Base-by-base conservation (phyloP, 2,113 vertebrate genomes). In the Hemiscyllium ocellatum region DNA sequence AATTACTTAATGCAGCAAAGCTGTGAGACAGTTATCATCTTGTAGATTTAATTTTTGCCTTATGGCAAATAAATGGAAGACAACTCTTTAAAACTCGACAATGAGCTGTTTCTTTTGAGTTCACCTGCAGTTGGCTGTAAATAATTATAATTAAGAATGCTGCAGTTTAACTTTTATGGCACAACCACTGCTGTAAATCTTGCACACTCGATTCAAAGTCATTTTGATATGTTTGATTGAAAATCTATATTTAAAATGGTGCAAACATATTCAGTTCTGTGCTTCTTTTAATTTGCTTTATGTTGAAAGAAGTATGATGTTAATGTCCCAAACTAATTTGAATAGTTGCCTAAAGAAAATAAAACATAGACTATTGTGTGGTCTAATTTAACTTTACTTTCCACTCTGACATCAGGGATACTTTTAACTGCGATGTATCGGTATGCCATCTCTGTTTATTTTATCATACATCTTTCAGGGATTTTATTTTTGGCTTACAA, bases 331-430 rank as follows among this genome's bases (percentile, higher is more conserved):
- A 69, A 94, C 66, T 94, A 94, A 50, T 72, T 72, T 95, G 50
- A 70, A 47, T 10, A 96, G 96, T 95, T 96, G 96, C 96, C 96
- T 95, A 68, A 95, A 96, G 33, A 76, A 4, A 76, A 61, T 33
- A 76, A 96, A 96, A 96, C 96, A 17, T 96, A 65, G 94, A 96
- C 70, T 50, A 96, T 52, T 96, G 76, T 95, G 52, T 86, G 96
- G 96, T 96, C 96, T 76, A 83, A 87, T 96, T 95, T 70, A 24
- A 72, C 96, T 95, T 96, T 68, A 0, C 85, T 96, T 97, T 96
- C 96, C 96, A 50, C 96, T 97, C 96, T 96, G 80, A 96, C 97
- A 97, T 98, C 98, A 98, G 98, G 98, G 97, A 98, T 97, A 96
- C 96, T 97, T 97, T 96, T 96, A 37, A 89, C 96, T 96, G 96